Base-by-base conservation (phyloP, 2,113 vertebrate species). In the Platichthys stellatus region DNA sequence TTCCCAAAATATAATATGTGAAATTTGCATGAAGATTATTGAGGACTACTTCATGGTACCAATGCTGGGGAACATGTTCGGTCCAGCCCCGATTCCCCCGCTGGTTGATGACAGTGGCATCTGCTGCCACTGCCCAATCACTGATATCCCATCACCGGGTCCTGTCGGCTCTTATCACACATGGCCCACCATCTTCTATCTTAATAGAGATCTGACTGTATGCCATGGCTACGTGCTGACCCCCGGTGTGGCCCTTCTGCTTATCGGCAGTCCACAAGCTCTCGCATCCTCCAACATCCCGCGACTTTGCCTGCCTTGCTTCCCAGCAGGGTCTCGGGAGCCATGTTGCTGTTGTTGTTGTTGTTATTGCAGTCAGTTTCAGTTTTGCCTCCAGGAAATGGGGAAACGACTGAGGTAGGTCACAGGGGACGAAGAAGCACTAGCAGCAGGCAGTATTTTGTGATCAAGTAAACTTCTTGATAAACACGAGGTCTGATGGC, bases 171-270 rank as follows among this genome's bases (percentile, higher is more conserved):
- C 86, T 88, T 92, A 91, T 91, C 89, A 23, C 77, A 45, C 70
- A 56, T 13, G 45, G 78, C 77, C 86, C 87, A 83, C 86, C 74
- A 84, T 86, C 83, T 84, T 24, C 77, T 83, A 93, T 92, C 89
- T 90, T 90, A 92, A 93, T 91, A 78, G 88, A 88, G 89, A 93
- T 93, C 89, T 82, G 74, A 91, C 85, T 88, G 82, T 87, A 84
- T 54, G 69, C 59, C 23, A n/a, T 67, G 79, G 81, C 80, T 75
- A 72, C 38, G 72, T 69, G 87, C 80, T 89, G 90, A 90, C 88
- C 86, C 76, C 85, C 18, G 17, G 67, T 20, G 28, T 64, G 81
- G 87, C 76, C 89, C 80, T 83, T 84, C 76, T 62, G 89, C 86
- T 91, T 92, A 92, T 93, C 88, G 15, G 35, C 63, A 53, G 24